A percentile compares a stretch with the other conserved stretches of the same genome.
Conservation (phyloP, 2,888 invertebrate genomes). For the Diarsia brunnea region DNA sequence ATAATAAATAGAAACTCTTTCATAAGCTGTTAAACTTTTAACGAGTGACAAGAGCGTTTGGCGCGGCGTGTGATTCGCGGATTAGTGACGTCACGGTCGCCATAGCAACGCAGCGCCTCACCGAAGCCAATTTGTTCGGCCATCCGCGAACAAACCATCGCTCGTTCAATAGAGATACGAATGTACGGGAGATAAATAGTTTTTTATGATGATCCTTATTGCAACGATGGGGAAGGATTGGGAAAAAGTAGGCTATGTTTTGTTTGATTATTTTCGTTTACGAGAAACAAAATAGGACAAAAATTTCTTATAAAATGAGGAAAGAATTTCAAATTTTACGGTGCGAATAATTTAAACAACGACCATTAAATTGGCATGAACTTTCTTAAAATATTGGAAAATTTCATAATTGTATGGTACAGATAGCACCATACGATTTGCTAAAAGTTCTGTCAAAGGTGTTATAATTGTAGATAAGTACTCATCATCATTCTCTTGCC, state of each 20-base stretch:
- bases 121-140: constrained; percentile 67
- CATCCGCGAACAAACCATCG: constrained; percentile 55
- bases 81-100: constrained; percentile 59
- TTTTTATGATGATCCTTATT: constrained; percentile 15
- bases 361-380: background rate
- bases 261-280: background rate
- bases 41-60: constrained; percentile 44
- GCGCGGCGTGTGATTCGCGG: constrained; percentile 55
- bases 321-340: no score
- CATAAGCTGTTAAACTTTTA: constrained; percentile 56
- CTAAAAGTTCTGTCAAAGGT: background rate
- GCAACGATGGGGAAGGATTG: background rate
- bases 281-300: no score
- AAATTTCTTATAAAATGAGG: background rate
- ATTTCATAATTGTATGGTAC: background rate
- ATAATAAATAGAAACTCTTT: background rate
- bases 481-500: no score
- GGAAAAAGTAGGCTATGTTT: background rate
- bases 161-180: constrained; percentile 26
- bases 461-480: background rate
- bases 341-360: background rate
- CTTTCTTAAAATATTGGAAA: background rate
- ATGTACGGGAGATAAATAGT: constrained; percentile 25
- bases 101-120: constrained; percentile 57
- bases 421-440: background rate